A percentile compares a stretch with the other conserved stretches of the same genome.
These are phyloP conservation scores for Penaeus monodon DNA, from an alignment of 2,888 invertebrate genomes.

Conservation along the genomic window DNA sequence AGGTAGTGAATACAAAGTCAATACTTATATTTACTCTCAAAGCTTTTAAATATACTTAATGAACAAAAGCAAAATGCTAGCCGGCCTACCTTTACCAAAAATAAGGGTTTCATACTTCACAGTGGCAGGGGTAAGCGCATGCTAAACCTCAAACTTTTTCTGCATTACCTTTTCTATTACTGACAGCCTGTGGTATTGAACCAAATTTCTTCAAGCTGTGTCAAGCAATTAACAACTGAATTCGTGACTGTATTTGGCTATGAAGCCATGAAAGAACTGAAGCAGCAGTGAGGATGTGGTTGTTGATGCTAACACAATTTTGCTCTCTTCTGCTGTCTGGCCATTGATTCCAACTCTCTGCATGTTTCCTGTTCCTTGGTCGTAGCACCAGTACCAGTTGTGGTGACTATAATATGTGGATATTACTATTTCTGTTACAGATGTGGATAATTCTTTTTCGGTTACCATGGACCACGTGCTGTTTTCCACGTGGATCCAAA, in stretches of 20 bases:
- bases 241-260: constrained; percentile 70
- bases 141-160: constrained; percentile 44
- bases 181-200: constrained; percentile 68
- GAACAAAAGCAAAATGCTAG: no score
- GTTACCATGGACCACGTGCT: no score
- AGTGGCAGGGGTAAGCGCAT: not conserved
- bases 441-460: no score
- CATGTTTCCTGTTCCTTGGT: constrained; percentile 67
- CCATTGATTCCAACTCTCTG: constrained; percentile 10
- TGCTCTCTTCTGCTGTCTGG: constrained; percentile 32
- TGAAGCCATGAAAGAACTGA: constrained; percentile 70
- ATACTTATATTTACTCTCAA: no score
- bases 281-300: constrained; percentile 31
- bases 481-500: no score
- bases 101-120: no score
- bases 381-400: constrained; percentile 72
- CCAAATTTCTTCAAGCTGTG: constrained; percentile 67
- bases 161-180: constrained; percentile 65
- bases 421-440: no score
- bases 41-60: no score
- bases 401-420: no score
- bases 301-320: constrained; percentile 37
- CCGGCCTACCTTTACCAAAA: no score
- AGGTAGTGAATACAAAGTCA: no score
- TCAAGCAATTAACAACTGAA: constrained; percentile 68